A percentile compares a stretch with the other conserved stretches of the same genome.
Conservation (phyloP, 1,140 invertebrate genomes). For the Aphis gossypii region DNA sequence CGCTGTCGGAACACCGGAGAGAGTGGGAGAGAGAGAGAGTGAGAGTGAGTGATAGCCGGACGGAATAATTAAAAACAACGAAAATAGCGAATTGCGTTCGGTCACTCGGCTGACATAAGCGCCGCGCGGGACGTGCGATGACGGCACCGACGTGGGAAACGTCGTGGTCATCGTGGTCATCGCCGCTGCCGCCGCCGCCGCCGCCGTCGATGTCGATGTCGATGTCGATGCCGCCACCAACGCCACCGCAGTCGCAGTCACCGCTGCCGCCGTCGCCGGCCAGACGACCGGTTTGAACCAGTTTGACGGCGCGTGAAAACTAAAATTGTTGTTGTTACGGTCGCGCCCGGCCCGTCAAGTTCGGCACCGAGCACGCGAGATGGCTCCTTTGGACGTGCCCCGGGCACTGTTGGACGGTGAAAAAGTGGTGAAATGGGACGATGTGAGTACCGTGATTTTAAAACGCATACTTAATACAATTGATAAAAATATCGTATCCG, state of each 20-base stretch:
- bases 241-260: neutral
- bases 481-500: neutral
- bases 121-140: neutral
- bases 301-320: slow-evolving; percentile 39
- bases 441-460: neutral
- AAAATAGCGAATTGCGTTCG: neutral
- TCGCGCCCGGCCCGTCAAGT: neutral
- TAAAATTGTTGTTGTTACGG: neutral
- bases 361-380: neutral
- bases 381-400: slow-evolving; percentile 45
- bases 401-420: slow-evolving; percentile 40
- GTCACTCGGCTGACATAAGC: neutral
- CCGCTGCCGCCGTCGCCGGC: neutral
- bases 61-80: neutral
- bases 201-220: neutral
- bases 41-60: neutral
- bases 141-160: slow-evolving; percentile 34
- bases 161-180: slow-evolving; percentile 12
- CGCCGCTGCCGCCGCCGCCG: neutral
- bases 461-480: neutral
- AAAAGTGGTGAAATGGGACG: slow-evolving; percentile 56
- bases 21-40: neutral
- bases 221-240: slow-evolving; percentile 11
- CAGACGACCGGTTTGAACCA: slow-evolving; percentile 46
- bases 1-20: neutral